phyloP scores from a whole-genome alignment of 2,113 vertebrate species.

The Carlito syrichta region DNA sequence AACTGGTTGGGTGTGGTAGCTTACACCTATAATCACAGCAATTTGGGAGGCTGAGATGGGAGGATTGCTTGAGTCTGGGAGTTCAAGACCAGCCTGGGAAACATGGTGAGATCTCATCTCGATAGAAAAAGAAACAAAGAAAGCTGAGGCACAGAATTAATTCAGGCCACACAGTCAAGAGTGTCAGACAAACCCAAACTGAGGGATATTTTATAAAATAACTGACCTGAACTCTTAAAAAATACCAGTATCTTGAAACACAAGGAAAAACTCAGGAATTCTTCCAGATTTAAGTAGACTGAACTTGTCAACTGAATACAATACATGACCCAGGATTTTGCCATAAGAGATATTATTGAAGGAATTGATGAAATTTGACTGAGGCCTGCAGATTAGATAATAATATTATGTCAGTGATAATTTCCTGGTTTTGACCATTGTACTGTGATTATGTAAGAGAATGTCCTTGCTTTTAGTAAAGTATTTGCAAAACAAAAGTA shows the following conservation, averaged over 20 bases:
- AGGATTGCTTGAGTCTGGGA: too few species aligned
- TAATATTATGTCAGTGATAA: background rate
- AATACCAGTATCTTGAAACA: background rate
- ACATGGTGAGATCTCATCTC: too few species aligned
- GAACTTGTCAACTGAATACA: background rate
- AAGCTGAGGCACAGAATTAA: background rate
- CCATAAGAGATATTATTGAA: background rate
- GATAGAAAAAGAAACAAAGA: too few species aligned
- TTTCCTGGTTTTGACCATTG: background rate
- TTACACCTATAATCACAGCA: too few species aligned
- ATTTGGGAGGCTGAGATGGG: too few species aligned
- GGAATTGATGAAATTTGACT: background rate
- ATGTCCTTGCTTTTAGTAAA: slow-evolving; percentile 1
- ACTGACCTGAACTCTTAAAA: background rate
- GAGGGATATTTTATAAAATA: background rate
- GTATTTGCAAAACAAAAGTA: background rate
- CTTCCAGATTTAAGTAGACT: slow-evolving; percentile 14
- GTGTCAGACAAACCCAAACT: background rate
- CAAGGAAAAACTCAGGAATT: background rate
- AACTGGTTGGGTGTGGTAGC: too few species aligned
- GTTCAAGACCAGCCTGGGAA: too few species aligned
- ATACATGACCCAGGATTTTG: background rate
- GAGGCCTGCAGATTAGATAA: background rate
- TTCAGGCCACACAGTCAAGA: background rate
- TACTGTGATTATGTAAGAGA: background rate